Percentiles rank a stretch among this genome's conserved stretches.
Conservation (phyloP, 2,888 invertebrate genomes). For the Pyrgus malvae region DNA sequence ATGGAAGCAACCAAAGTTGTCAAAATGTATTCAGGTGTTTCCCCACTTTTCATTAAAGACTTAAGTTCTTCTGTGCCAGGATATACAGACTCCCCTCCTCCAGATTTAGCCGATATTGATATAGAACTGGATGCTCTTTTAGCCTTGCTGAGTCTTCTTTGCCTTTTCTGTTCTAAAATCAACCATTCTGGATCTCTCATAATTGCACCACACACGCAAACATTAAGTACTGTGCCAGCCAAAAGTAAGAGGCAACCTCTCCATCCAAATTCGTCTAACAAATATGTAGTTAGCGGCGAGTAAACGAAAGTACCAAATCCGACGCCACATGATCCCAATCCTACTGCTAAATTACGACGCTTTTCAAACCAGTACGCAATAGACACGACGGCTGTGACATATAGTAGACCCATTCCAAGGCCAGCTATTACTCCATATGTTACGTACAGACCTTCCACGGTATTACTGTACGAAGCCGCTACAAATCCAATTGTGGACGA, state of each 20-base stretch:
- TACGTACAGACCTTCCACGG: constrained; percentile 88
- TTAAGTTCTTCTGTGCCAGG: constrained; percentile 86
- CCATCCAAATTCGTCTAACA: constrained; percentile 90
- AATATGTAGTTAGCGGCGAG: constrained; percentile 90
- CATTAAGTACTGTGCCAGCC: constrained; percentile 92
- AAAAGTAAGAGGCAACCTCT: constrained; percentile 89
- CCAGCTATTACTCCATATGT: constrained; percentile 94
- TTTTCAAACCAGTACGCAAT: constrained; percentile 97
- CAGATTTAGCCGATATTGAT: constrained; percentile 76
- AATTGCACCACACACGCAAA: constrained; percentile 92
- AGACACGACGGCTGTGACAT: constrained; percentile 94
- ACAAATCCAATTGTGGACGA: constrained; percentile 89
- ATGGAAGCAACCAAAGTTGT: constrained; percentile 84
- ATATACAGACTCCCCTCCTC: constrained; percentile 80
- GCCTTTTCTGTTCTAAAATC: constrained; percentile 84
- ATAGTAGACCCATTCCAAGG: constrained; percentile 90
- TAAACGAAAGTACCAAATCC: constrained; percentile 95
- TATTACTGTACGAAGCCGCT: constrained; percentile 86
- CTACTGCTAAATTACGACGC: constrained; percentile 92
- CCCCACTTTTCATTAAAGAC: constrained; percentile 86
- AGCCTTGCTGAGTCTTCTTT: constrained; percentile 72
- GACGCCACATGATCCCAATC: constrained; percentile 93
- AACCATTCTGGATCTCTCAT: constrained; percentile 96
- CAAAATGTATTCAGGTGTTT: constrained; percentile 85
- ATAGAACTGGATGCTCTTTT: constrained; percentile 76